A percentile compares a stretch with the other conserved stretches of the same genome.
Conservation (phyloP, 2,113 vertebrate species). For the Corydoras sp. region DNA sequence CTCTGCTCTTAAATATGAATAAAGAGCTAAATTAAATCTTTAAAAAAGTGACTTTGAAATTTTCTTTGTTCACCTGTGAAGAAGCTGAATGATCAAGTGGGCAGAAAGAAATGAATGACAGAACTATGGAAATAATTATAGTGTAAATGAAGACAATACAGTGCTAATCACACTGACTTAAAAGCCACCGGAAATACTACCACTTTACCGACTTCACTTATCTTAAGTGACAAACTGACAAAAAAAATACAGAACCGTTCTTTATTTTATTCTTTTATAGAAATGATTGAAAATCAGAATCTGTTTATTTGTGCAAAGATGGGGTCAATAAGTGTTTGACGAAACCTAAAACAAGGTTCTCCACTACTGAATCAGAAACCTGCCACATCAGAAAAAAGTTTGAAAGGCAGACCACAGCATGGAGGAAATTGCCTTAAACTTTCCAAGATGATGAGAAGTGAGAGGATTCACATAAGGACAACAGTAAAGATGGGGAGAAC, state of each 20-base stretch:
- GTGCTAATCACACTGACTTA: no score
- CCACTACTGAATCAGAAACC: slow-evolving; percentile 22
- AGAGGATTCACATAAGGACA: slow-evolving; percentile 19
- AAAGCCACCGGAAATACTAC: no score
- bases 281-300: slow-evolving; percentile 15
- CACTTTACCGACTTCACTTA: no score
- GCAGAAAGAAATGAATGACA: no score
- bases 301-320: slow-evolving; percentile 26
- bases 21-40: no score
- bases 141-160: no score
- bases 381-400: slow-evolving; percentile 27
- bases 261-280: slow-evolving; percentile 8
- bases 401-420: slow-evolving; percentile 47
- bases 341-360: slow-evolving; percentile 22
- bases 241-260: slow-evolving; percentile 20
- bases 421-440: slow-evolving; percentile 54
- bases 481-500: slow-evolving; percentile 34
- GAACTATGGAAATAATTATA: no score
- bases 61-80: background rate
- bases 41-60: background rate
- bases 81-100: no score
- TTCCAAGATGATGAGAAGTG: slow-evolving; percentile 35
- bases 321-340: slow-evolving; percentile 19
- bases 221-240: background rate
- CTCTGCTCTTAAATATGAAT: no score